These are phyloP conservation scores for Zaprionus africanus DNA, from an alignment of 1,140 invertebrate species.

Conservation along the genomic window DNA sequence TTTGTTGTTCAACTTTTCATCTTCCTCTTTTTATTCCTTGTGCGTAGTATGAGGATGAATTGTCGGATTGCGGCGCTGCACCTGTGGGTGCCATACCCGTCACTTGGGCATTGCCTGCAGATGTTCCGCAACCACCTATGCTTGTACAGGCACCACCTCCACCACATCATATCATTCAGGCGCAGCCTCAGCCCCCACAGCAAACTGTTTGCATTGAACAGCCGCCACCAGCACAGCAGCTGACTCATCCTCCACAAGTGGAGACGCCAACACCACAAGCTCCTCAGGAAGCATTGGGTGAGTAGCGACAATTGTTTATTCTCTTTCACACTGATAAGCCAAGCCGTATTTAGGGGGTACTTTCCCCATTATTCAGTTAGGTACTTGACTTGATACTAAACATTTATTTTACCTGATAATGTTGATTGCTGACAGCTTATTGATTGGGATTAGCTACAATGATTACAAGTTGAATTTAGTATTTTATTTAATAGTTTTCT, in stretches of 20 bases:
- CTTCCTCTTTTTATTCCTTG: not conserved
- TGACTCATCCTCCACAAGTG: conserved; percentile 31
- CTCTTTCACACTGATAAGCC: conserved; percentile 29
- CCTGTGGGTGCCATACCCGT: conserved; percentile 60
- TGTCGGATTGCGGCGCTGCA: conserved; percentile 63
- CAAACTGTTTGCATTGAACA: conserved; percentile 54
- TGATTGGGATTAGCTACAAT: not conserved
- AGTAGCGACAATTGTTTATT: conserved; percentile 25
- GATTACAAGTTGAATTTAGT: too few relatives aligned
- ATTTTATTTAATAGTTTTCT: too few relatives aligned
- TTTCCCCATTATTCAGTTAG: conserved; percentile 11
- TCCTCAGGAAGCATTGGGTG: conserved; percentile 37
- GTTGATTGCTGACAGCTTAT: not conserved
- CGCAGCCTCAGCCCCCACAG: conserved; percentile 42
- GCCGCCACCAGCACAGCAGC: conserved; percentile 20
- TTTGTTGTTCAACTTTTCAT: not conserved
- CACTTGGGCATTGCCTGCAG: conserved; percentile 48
- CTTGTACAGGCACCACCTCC: conserved; percentile 43
- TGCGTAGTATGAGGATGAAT: conserved; percentile 67
- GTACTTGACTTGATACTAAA: conserved; percentile 5
- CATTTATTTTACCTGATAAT: not conserved
- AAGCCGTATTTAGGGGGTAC: conserved; percentile 18
- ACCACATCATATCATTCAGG: conserved; percentile 68
- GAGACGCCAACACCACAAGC: conserved; percentile 38
- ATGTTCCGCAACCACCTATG: conserved; percentile 42